Base-by-base conservation (phyloP, 2,113 vertebrate genomes). In the Cottus gobio region DNA sequence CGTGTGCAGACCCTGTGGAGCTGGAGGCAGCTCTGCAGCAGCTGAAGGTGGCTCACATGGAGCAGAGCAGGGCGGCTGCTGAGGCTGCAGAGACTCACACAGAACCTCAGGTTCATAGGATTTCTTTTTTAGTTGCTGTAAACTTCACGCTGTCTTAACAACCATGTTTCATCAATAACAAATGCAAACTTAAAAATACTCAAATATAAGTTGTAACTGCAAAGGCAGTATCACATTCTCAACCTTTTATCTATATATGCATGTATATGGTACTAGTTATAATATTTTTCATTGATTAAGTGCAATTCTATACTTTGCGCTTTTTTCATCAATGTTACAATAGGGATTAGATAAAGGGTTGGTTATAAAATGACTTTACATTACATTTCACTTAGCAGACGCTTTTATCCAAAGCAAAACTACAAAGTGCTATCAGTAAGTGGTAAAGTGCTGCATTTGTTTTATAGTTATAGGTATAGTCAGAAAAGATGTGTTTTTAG, bases 1-100 rank as follows among this genome's bases (percentile, higher is more conserved):
- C 86, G 0, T 89, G 91, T n/a, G 85, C 82, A 0, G 93, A 93
- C 77, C 57, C 90, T 6, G 90, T 94, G 89, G 95, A 96, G 58
- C 77, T 91, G 0, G 95, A 97, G 30, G 77, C 80, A 7, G 75
- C 83, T 13, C 39, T 88, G 42, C 93, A 87, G 85, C 92, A 92
- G 63, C 71, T 87, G 28, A 85, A 90, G 78, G 76, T 50, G 56
- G 63, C 66, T 44, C 71, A 79, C 48, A 62, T 69, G 62, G 87
- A 87, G 22, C 70, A 61, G 61, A 79, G 65, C 63, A 75, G 58
- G 42, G 46, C 34, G 0, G 18, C 42, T 6, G 39, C 60, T 24
- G 80, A 36, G 0, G 11, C 50, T 6, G 34, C 48, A 22, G 80
- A 31, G 71, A 70, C 2, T 16, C 44, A 11, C 67, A 11, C 63